These are phyloP conservation scores for Boulengeromyrus knoepffleri DNA, from an alignment of 2,113 vertebrate species.

Conservation along the genomic window DNA sequence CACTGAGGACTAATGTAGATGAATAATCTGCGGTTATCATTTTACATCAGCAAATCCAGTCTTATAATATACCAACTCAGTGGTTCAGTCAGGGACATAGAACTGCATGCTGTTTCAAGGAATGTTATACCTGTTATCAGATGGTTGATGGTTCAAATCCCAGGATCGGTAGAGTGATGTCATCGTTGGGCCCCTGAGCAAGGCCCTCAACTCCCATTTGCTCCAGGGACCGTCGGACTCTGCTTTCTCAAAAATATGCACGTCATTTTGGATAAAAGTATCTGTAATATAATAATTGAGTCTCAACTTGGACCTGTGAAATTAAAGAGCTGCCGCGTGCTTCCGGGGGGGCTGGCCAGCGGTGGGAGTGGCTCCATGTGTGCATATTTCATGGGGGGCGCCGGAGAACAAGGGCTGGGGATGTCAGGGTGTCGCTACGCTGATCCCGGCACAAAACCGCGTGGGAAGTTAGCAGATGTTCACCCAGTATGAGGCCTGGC, in stretches of 20 bases:
- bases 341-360: background rate
- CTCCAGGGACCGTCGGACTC: background rate
- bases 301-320: background rate
- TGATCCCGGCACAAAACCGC: slow-evolving; percentile 47
- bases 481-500: slow-evolving; percentile 23
- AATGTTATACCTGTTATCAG: background rate
- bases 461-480: slow-evolving; percentile 41
- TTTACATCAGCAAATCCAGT: background rate
- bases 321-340: background rate
- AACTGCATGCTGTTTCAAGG: background rate
- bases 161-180: background rate
- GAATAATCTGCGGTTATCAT: background rate
- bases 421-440: slow-evolving; percentile 24
- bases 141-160: background rate
- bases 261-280: background rate
- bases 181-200: background rate
- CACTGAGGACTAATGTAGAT: background rate
- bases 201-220: background rate
- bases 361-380: slow-evolving; percentile 55
- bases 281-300: background rate
- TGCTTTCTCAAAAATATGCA: background rate
- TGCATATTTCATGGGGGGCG: slow-evolving; percentile 43
- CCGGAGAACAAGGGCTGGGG: slow-evolving; percentile 52
- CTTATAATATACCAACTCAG: background rate
- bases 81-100: background rate